Conservation (phyloP, 2,113 vertebrate species). For the Psettodes erumei region DNA sequence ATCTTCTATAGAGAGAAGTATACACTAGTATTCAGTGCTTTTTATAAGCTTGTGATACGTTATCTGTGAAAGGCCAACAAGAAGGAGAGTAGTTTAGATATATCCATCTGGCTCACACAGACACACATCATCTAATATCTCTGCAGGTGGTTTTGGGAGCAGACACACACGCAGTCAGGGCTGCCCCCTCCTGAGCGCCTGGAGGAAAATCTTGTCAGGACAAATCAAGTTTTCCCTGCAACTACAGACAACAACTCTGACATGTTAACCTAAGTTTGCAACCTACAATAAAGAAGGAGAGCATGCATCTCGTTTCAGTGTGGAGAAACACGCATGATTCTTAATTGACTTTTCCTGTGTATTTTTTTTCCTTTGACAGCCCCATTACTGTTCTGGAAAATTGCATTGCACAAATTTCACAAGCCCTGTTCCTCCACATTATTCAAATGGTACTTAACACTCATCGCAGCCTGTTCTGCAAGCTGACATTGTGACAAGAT, state of each 20-base stretch:
- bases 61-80: neutral
- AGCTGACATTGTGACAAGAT: slow-evolving; percentile 28
- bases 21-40: neutral
- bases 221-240: neutral
- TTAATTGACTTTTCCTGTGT: slow-evolving; percentile 4
- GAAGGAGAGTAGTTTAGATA: slow-evolving; percentile 11
- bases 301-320: neutral
- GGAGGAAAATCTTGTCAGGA: neutral
- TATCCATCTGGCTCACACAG: neutral
- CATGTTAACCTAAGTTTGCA: neutral
- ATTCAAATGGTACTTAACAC: slow-evolving; percentile 27
- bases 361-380: slow-evolving; percentile 3
- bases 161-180: neutral
- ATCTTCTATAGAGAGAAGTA: neutral
- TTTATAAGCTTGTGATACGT: neutral
- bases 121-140: neutral
- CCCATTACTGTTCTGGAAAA: slow-evolving; percentile 30
- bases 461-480: slow-evolving; percentile 17
- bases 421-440: neutral
- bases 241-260: neutral
- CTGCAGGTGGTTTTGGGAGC: neutral
- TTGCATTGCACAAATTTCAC: neutral
- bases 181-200: neutral
- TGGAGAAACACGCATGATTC: neutral
- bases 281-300: neutral